Evolutionary conservation across 2,888 invertebrate species (phyloP).

Genomic region (Calliopum simillimum): DNA sequence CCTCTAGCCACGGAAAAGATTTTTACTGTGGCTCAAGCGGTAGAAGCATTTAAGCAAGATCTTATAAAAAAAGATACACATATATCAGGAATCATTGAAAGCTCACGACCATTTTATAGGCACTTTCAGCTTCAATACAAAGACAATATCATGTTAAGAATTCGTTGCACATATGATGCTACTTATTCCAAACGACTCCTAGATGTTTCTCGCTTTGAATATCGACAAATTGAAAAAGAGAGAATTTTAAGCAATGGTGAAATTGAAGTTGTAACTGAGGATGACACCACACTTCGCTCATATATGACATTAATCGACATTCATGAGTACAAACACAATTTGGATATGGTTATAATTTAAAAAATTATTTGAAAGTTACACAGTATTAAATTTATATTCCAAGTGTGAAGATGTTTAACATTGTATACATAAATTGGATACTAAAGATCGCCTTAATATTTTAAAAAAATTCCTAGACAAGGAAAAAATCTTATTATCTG

Average conservation of each 20-base stretch:
- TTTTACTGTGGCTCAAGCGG: conserved; percentile 31
- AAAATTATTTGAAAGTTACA: no score
- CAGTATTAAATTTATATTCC: no score
- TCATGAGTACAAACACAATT: neutral
- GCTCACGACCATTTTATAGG: conserved; percentile 35
- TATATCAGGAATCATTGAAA: conserved; percentile 38
- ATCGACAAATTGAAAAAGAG: conserved; percentile 32
- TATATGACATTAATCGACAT: conserved; percentile 2
- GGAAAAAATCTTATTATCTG: no score
- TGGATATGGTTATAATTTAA: no score
- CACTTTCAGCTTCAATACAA: conserved; percentile 37
- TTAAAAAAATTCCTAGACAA: no score
- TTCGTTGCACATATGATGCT: conserved; percentile 10
- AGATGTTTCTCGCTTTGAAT: conserved; percentile 37
- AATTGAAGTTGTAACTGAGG: conserved; percentile 30
- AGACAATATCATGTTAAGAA: conserved; percentile 23
- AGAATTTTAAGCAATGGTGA: conserved; percentile 33
- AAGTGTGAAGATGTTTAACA: no score
- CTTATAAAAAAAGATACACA: conserved; percentile 34
- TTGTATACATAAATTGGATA: no score
- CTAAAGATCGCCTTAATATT: neutral
- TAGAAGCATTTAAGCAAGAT: conserved; percentile 37
- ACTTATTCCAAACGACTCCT: neutral
- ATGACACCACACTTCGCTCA: neutral
- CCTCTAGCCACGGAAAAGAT: neutral